phyloP scores from a whole-genome alignment of 2,888 invertebrate genomes.

The Pseudolycoriella hygida region DNA sequence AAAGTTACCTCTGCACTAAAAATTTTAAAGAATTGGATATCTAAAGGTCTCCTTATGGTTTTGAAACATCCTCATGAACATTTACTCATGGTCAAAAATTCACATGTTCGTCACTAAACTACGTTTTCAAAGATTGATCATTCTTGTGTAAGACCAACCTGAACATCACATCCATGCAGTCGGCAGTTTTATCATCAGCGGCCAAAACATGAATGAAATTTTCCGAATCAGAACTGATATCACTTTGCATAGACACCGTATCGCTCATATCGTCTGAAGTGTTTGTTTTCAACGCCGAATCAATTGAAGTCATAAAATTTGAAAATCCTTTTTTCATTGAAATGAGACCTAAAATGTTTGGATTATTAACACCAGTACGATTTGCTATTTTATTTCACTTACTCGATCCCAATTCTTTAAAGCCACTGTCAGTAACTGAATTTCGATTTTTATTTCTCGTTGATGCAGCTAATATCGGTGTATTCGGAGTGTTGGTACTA shows the following conservation, averaged over 20 bases:
- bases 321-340: conserved; percentile 72
- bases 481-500: conserved; percentile 19
- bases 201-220: conserved; percentile 55
- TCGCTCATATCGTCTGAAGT: conserved; percentile 60
- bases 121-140: too few species aligned
- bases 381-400: conserved; percentile 4
- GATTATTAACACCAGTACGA: conserved; percentile 2
- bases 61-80: too few species aligned
- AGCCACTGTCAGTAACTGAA: conserved; percentile 20
- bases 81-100: too few species aligned
- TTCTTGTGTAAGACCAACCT: conserved; percentile 21
- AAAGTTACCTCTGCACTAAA: too few species aligned
- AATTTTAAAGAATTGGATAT: too few species aligned
- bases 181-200: conserved; percentile 40
- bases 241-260: conserved; percentile 57
- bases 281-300: conserved; percentile 55
- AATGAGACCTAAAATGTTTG: conserved; percentile 44
- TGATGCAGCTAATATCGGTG: conserved; percentile 23
- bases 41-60: too few species aligned
- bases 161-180: conserved; percentile 54
- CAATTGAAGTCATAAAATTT: conserved; percentile 66
- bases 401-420: conserved; percentile 35
- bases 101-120: too few species aligned
- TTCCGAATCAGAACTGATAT: conserved; percentile 76
- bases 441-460: conserved; percentile 19